phyloP scores from a whole-genome alignment of 1,140 invertebrate genomes.

The Drosophila kohkoa region DNA sequence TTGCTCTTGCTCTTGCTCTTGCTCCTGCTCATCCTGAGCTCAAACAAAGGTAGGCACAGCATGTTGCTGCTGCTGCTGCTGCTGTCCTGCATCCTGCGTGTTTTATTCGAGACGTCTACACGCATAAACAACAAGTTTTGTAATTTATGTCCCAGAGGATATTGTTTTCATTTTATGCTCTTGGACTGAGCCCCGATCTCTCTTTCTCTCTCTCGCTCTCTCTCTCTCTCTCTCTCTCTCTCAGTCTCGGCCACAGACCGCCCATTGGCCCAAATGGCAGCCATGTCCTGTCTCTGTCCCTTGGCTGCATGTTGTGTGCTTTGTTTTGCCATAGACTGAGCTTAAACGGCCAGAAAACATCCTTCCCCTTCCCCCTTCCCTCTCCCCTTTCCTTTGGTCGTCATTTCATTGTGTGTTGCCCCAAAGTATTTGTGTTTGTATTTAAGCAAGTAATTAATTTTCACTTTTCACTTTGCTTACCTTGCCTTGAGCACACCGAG shows the following conservation, averaged over 20 bases:
- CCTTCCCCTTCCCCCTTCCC: background rate
- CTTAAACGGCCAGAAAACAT: background rate
- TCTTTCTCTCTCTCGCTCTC: no score
- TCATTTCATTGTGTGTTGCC: background rate
- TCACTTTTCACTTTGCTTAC: slow-evolving; percentile 54
- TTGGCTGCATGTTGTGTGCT: slow-evolving; percentile 4
- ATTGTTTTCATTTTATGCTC: slow-evolving; percentile 67
- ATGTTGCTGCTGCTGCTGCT: slow-evolving; percentile 16
- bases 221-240: background rate
- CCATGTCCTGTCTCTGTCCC: background rate
- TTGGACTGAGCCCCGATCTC: slow-evolving; percentile 19
- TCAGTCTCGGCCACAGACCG: background rate
- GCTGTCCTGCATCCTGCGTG: slow-evolving; percentile 47
- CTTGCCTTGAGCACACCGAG: slow-evolving; percentile 21
- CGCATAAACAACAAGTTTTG: slow-evolving; percentile 70
- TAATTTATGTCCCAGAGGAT: slow-evolving; percentile 71
- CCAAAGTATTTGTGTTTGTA: slow-evolving; percentile 13
- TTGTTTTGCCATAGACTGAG: slow-evolving; percentile 5
- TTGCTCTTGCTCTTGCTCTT: no score
- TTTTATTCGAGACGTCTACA: slow-evolving; percentile 65
- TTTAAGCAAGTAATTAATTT: slow-evolving; percentile 62
- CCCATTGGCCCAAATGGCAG: slow-evolving; percentile 3
- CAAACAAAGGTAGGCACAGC: slow-evolving; percentile 18
- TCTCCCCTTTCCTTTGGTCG: background rate
- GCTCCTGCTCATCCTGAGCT: no score